These are phyloP conservation scores for Diadromus collaris DNA, from an alignment of 2,888 invertebrate genomes.

Conservation along the genomic window DNA sequence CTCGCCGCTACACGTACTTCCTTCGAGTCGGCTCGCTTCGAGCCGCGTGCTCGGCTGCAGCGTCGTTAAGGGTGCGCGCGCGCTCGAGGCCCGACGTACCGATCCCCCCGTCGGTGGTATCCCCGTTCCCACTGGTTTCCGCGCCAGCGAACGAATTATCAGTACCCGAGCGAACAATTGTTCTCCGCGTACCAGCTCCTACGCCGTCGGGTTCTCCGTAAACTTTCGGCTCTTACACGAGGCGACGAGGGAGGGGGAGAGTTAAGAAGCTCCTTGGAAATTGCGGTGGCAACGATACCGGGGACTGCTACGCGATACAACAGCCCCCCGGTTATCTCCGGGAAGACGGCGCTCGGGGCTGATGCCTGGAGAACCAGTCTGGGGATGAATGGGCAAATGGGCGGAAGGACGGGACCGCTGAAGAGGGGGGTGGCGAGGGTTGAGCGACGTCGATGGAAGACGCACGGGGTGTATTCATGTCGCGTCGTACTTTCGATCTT, in stretches of 20 bases:
- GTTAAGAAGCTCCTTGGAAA: slow-evolving; percentile 47
- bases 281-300: slow-evolving; percentile 44
- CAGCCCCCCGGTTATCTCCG: slow-evolving; percentile 9
- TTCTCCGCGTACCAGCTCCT: background rate
- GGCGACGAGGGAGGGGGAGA: slow-evolving; percentile 7
- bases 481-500: slow-evolving; percentile 21
- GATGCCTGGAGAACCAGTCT: slow-evolving; percentile 4
- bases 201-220: background rate
- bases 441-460: slow-evolving; percentile 39
- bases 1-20: background rate
- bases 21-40: no score
- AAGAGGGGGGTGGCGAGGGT: slow-evolving; percentile 5
- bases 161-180: slow-evolving; percentile 34
- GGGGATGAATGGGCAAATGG: slow-evolving; percentile 1
- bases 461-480: slow-evolving; percentile 15
- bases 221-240: slow-evolving; percentile 43
- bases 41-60: no score
- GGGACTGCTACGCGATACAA: background rate
- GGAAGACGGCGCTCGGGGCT: background rate
- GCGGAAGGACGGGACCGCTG: background rate
- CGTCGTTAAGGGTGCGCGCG: no score
- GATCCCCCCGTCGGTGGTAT: slow-evolving; percentile 7
- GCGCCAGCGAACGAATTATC: slow-evolving; percentile 38
- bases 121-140: slow-evolving; percentile 26
- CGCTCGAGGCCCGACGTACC: no score